Conservation (phyloP, 2,113 vertebrate species). For the Spilogale gracilis region DNA sequence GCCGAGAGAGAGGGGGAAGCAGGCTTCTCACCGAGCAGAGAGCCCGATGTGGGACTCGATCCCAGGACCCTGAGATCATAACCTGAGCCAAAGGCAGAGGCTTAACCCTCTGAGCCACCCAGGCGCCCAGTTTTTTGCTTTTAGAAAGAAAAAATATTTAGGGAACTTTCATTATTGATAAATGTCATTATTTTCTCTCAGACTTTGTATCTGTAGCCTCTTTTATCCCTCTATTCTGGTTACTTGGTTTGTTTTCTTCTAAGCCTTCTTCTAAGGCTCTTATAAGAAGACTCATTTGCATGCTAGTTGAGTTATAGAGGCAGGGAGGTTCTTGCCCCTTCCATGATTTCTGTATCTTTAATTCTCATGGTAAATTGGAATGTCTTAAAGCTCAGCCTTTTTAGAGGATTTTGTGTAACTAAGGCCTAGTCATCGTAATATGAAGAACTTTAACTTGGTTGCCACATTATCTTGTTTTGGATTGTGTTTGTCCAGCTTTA, state of each 20-base stretch:
- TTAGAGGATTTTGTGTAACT: background rate
- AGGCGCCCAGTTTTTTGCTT: background rate
- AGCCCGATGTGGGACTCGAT: too few relatives aligned
- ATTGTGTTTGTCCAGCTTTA: slow-evolving; percentile 31
- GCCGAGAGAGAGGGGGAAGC: too few relatives aligned
- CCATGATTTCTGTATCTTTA: background rate
- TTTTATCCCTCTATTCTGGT: background rate
- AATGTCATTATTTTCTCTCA: background rate
- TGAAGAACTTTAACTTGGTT: background rate
- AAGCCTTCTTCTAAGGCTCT: slow-evolving; percentile 1
- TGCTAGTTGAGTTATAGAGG: background rate
- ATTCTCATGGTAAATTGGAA: background rate
- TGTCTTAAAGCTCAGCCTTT: background rate
- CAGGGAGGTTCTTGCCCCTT: background rate
- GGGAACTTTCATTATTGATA: background rate
- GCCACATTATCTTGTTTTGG: background rate
- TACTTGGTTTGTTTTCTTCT: slow-evolving; percentile 41
- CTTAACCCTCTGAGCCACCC: too few relatives aligned
- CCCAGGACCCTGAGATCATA: too few relatives aligned
- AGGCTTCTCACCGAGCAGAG: too few relatives aligned
- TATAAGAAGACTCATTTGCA: background rate
- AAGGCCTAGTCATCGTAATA: background rate
- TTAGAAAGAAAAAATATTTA: slow-evolving; percentile 24
- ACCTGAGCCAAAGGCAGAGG: too few relatives aligned
- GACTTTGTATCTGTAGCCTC: background rate